Evolutionary conservation across 2,888 invertebrate genomes (phyloP).

Genomic region (Callimorpha dominula): DNA sequence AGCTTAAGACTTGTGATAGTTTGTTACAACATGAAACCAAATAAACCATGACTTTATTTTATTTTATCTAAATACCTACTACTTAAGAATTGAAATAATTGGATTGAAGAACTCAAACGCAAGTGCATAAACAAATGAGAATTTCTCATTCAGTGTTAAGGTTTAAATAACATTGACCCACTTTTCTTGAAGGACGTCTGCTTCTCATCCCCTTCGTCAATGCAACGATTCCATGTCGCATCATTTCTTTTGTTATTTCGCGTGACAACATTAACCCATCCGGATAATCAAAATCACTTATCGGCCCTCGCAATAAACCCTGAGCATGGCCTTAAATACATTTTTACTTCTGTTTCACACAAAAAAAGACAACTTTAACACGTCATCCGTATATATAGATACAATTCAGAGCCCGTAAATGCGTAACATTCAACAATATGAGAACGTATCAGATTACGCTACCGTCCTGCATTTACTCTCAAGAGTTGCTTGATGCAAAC

Average conservation of each 20-base stretch:
- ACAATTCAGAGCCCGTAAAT: constrained; percentile 65
- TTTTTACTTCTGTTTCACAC: constrained; percentile 36
- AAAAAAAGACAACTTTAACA: constrained; percentile 46
- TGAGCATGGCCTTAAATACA: constrained; percentile 35
- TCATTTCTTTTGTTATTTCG: constrained; percentile 39
- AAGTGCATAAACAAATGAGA: background rate
- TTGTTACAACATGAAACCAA: background rate
- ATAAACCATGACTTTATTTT: background rate
- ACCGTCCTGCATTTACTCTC: constrained; percentile 64
- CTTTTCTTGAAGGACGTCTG: constrained; percentile 45
- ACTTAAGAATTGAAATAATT: background rate
- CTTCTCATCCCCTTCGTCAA: constrained; percentile 40
- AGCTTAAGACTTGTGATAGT: background rate
- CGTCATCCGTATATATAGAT: constrained; percentile 55
- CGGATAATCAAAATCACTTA: constrained; percentile 43
- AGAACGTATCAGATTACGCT: constrained; percentile 74
- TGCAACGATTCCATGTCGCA: constrained; percentile 21
- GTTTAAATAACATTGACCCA: constrained; percentile 32
- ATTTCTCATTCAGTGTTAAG: too few species aligned
- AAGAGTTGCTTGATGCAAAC: constrained; percentile 79
- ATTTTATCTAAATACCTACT: too few species aligned
- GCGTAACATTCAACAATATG: constrained; percentile 52
- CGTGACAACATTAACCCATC: constrained; percentile 44
- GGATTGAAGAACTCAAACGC: background rate
- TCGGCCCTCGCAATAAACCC: constrained; percentile 36